A percentile compares a stretch with the other conserved stretches of the same genome.
Evolutionary conservation across 2,888 invertebrate species (phyloP).

Genomic region (Anagyrus pseudococci): DNA sequence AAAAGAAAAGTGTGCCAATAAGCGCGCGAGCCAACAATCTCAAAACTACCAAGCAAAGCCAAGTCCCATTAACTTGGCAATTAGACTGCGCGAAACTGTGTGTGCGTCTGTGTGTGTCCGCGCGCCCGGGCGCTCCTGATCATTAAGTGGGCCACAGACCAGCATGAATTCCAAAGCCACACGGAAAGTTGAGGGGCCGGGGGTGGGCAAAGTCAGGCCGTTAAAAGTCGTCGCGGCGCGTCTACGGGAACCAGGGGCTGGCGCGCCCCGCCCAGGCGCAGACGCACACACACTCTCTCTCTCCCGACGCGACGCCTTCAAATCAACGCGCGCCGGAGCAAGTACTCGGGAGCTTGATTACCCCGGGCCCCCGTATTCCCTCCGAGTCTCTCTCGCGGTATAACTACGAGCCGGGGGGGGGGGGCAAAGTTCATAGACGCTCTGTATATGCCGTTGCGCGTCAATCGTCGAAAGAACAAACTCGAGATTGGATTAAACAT

Average conservation of each 20-base stretch:
- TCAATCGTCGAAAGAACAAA: slow-evolving; percentile 60
- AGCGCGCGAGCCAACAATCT: slow-evolving; percentile 1
- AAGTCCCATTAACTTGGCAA: slow-evolving; percentile 23
- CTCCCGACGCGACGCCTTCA: slow-evolving; percentile 14
- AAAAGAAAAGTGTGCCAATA: no score
- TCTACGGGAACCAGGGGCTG: no score
- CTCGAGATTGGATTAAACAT: slow-evolving; percentile 59
- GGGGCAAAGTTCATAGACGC: no score
- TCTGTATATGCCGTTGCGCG: slow-evolving; percentile 46
- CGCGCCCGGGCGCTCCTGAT: not conserved
- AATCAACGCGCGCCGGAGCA: slow-evolving; percentile 16
- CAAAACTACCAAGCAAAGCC: not conserved
- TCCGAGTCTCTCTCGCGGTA: slow-evolving; percentile 3
- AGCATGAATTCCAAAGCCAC: slow-evolving; percentile 8
- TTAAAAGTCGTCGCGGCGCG: no score
- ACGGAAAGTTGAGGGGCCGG: no score
- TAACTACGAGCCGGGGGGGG: not conserved
- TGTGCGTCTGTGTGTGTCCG: not conserved
- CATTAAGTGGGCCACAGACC: slow-evolving; percentile 17
- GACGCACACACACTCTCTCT: not conserved
- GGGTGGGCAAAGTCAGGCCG: no score
- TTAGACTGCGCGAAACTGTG: slow-evolving; percentile 16
- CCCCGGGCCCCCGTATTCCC: slow-evolving; percentile 26
- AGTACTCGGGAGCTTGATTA: slow-evolving; percentile 26
- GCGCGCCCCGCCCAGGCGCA: no score